Evolutionary conservation across 1,140 invertebrate species (phyloP), one percentile per base, ranked within the genome.

Genomic region (Drosophila persimilis): DNA sequence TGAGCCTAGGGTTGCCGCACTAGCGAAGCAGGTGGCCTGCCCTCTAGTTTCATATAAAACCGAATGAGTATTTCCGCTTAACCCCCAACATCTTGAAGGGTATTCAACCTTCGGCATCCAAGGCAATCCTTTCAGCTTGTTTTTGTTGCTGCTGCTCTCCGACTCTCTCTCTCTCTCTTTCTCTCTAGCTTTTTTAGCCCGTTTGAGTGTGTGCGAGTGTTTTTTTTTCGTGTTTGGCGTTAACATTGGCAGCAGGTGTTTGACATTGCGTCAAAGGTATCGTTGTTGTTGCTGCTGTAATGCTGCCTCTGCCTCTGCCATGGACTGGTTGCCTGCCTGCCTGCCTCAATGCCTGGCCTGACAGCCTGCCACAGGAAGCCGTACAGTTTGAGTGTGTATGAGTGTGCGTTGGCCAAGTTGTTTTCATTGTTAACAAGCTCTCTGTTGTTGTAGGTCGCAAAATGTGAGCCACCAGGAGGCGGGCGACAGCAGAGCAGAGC

Each of bases 181-280:
- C 35, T 13, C 11, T 0, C 77, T 75, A 73, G 73, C 53, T 71
- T 81, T 86, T 81, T 74, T 55, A 53, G 53, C 71, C 45, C 62
- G 47, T 55, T 54, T 72, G 64, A 74, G 50, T 59, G 62, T 67
- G 74, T 58, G 75, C 20, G 67, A 43, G 52, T 57, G 24, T 76
- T 84, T 85, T 85, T 85, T 17, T 17, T 85, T 85, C 80, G 81
- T 80, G 81, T 85, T 86, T 85, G 81, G 83, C 83, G 81, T 86
- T 80, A 85, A 85, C 81, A 85, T 85, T 85, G 81, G 83, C 83
- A 88, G 83, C 84, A 88, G 83, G 83, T 88, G 83, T 88, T 88
- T 88, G 83, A 88, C 83, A 88, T 88, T 88, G 83, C 84, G 79
- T 88, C 83, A 88, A 88, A 88, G 83, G 75, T 73, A 86, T 86